These are phyloP conservation scores for Phylloscopus trochilus DNA, from an alignment of 2,113 vertebrate genomes.

Conservation along the genomic window DNA sequence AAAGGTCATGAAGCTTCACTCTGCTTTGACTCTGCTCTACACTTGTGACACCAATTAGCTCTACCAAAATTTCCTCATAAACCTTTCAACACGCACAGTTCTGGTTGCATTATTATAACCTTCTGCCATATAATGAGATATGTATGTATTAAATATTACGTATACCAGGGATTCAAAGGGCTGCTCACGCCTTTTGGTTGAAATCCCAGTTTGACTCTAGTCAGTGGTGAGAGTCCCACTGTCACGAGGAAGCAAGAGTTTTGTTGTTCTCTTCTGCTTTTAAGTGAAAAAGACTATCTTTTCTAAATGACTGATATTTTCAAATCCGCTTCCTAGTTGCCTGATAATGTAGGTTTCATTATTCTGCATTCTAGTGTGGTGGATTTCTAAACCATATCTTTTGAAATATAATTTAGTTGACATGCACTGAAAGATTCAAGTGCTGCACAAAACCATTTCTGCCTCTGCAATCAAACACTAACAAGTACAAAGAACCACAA, in stretches of 20 bases:
- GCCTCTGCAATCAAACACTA: neutral
- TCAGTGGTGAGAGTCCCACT: neutral
- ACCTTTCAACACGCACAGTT: neutral
- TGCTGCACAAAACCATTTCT: neutral
- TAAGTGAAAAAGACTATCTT: neutral
- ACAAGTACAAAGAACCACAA: neutral
- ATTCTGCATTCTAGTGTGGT: neutral
- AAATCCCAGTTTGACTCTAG: neutral
- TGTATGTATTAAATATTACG: neutral
- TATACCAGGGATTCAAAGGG: neutral
- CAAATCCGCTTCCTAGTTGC: neutral
- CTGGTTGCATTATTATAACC: neutral
- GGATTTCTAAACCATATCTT: neutral
- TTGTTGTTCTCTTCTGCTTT: neutral
- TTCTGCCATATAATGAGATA: neutral
- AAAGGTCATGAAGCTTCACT: neutral
- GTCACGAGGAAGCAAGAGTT: neutral
- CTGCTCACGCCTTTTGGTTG: neutral
- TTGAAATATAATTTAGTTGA: neutral
- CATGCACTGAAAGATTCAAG: neutral
- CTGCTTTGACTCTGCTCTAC: neutral
- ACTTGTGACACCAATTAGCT: neutral
- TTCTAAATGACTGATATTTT: neutral
- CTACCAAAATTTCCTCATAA: neutral
- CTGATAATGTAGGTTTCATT: neutral